Evolutionary conservation across 1,140 invertebrate species (phyloP).

Genomic region (Penaeus japonicus): DNA sequence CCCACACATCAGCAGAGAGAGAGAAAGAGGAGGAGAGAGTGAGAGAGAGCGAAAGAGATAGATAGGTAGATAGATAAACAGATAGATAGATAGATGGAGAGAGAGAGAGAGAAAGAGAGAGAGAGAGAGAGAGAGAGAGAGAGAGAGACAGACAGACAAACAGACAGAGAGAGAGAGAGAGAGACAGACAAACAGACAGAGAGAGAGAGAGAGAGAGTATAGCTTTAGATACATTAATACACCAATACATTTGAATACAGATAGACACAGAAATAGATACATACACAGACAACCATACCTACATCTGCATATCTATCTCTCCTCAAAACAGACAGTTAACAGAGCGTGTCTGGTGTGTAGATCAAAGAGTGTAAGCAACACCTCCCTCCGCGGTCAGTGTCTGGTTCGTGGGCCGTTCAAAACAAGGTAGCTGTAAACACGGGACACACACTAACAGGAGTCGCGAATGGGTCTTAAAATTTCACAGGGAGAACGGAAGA

Average conservation of each 20-base stretch:
- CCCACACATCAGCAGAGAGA: background rate
- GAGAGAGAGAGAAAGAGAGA: background rate
- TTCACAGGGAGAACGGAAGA: too few species aligned
- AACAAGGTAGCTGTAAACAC: background rate
- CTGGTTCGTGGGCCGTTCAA: background rate
- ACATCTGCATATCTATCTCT: background rate
- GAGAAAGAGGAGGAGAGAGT: background rate
- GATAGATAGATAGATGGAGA: too few species aligned
- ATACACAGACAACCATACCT: background rate
- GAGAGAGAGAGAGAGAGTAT: background rate
- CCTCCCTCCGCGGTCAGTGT: background rate
- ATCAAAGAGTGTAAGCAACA: too few species aligned
- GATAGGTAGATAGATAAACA: background rate
- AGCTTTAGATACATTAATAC: background rate
- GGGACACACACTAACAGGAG: background rate
- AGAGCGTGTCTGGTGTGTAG: too few species aligned
- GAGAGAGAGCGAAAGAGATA: conserved; percentile 2
- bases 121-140: background rate
- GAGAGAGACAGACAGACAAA: too few species aligned
- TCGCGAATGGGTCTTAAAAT: background rate
- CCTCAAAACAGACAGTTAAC: background rate
- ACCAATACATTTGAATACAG: background rate
- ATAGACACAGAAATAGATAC: background rate
- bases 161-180: too few species aligned
- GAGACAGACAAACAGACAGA: too few species aligned